These are phyloP conservation scores for Lepisosteus osseus DNA, from an alignment of 2,113 vertebrate genomes.

Conservation along the genomic window DNA sequence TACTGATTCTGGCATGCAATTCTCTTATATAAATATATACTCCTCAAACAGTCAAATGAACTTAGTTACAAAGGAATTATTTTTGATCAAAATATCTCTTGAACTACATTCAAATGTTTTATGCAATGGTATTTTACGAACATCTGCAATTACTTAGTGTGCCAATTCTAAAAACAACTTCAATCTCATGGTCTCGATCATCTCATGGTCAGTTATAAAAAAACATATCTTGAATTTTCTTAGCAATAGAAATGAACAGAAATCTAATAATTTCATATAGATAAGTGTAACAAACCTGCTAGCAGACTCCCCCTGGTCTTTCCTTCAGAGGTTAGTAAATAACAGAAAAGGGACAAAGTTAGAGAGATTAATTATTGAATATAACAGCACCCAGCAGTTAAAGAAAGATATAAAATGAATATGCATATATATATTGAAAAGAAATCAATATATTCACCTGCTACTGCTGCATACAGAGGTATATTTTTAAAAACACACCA, in stretches of 20 bases:
- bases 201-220: background rate
- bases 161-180: background rate
- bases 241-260: conserved; percentile 4
- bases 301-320: conserved; percentile 86
- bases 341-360: conserved; percentile 50
- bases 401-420: conserved; percentile 1
- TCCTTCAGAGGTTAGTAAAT: conserved; percentile 72
- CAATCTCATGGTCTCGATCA: background rate
- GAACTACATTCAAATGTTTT: too few relatives aligned
- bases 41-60: too few relatives aligned
- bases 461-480: conserved; percentile 18
- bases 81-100: too few relatives aligned
- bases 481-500: conserved; percentile 51
- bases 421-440: conserved; percentile 30
- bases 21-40: too few relatives aligned
- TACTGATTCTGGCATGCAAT: too few relatives aligned
- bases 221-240: background rate
- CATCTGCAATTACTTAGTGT: too few relatives aligned
- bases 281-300: conserved; percentile 83
- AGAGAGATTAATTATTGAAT: conserved; percentile 19
- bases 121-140: too few relatives aligned
- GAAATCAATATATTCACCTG: conserved; percentile 34
- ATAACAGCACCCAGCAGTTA: conserved; percentile 1
- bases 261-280: conserved; percentile 36
- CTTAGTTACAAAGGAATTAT: too few relatives aligned